A percentile compares a stretch with the other conserved stretches of the same genome.
These are phyloP conservation scores for Tachina fera DNA, from an alignment of 2,888 invertebrate genomes.

Conservation along the genomic window DNA sequence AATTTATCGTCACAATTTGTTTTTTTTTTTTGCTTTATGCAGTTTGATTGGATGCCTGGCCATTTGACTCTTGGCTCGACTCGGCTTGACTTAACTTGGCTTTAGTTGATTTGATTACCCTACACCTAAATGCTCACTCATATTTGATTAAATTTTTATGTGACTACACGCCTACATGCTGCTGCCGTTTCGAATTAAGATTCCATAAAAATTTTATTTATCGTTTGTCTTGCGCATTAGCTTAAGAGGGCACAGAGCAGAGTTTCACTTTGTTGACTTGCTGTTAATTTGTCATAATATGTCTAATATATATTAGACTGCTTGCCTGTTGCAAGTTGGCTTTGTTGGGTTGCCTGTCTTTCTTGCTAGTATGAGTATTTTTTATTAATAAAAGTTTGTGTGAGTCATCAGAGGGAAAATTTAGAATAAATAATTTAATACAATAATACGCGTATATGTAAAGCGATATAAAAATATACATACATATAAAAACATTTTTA, in stretches of 20 bases:
- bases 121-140: conserved; percentile 58
- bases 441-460: no score
- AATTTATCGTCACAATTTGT: conserved; percentile 39
- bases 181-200: conserved; percentile 69
- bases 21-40: conserved; percentile 4
- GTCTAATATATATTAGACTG: conserved; percentile 39
- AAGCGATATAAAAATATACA: background rate
- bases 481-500: no score
- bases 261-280: conserved; percentile 26
- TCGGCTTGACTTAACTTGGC: conserved; percentile 38
- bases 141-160: conserved; percentile 34
- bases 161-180: conserved; percentile 62
- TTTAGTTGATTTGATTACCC: conserved; percentile 60
- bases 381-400: conserved; percentile 11
- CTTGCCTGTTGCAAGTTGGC: background rate
- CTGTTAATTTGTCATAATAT: conserved; percentile 70
- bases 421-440: background rate
- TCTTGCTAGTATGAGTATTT: background rate
- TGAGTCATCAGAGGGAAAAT: conserved; percentile 18
- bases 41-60: conserved; percentile 22
- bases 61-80: conserved; percentile 44
- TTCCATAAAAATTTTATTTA: conserved; percentile 65
- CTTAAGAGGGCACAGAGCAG: background rate
- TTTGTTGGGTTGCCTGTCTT: background rate
- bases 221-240: conserved; percentile 40